phyloP scores from a whole-genome alignment of 1,140 invertebrate genomes.

The Euura lappo region DNA sequence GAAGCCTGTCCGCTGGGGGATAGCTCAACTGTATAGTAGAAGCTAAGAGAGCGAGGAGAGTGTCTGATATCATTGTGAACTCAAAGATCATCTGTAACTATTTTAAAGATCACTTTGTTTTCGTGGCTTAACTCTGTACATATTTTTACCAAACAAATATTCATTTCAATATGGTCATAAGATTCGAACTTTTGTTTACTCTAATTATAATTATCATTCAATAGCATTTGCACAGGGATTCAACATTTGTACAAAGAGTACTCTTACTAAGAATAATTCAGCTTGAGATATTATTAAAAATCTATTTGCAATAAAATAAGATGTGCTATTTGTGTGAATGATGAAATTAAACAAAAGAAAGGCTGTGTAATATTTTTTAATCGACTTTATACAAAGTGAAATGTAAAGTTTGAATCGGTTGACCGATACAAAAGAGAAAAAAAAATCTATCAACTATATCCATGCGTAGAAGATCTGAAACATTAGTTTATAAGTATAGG shows the following conservation, averaged over 20 bases:
- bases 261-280: not conserved
- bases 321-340: not conserved
- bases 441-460: not conserved
- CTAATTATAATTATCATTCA: not conserved
- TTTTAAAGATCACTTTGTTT: not conserved
- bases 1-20: not conserved
- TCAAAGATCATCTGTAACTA: not conserved
- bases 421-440: not conserved
- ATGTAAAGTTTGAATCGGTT: constrained; percentile 5
- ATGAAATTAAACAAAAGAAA: not conserved
- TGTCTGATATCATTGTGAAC: constrained; percentile 1
- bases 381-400: not conserved
- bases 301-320: not conserved
- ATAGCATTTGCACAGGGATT: not conserved
- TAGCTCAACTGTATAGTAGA: constrained; percentile 3
- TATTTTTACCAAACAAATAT: not conserved
- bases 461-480: not conserved
- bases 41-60: not conserved
- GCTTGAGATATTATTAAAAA: not conserved
- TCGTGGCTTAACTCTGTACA: not conserved
- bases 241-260: not conserved
- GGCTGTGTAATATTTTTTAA: constrained; percentile 7
- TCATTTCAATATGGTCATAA: not conserved
- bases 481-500: constrained; percentile 10
- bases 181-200: not conserved